A percentile compares a stretch with the other conserved stretches of the same genome.
phyloP scores from a whole-genome alignment of 2,797 vertebrate species.

The Esox masquinongy region DNA sequence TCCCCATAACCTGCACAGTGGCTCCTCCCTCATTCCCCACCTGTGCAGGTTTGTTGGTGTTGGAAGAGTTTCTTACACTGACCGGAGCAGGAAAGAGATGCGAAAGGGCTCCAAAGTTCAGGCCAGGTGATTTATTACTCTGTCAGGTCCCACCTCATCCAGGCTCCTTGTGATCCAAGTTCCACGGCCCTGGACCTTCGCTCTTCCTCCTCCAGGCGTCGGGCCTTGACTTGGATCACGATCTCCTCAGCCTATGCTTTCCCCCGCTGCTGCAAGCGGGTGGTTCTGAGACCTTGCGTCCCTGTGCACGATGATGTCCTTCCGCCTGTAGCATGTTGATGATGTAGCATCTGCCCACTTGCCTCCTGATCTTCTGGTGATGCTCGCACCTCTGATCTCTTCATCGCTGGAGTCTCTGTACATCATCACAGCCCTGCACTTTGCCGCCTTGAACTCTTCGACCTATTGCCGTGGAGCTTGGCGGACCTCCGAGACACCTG shows the following conservation, averaged over 20 bases:
- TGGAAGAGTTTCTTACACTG: conserved; percentile 14
- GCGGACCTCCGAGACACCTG: conserved; percentile 21
- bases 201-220: conserved; percentile 12
- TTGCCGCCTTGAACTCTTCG: conserved; percentile 27
- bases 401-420: conserved; percentile 13
- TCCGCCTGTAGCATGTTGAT: conserved; percentile 10
- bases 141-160: conserved; percentile 9
- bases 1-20: conserved; percentile 1
- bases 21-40: conserved; percentile 10
- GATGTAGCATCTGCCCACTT: conserved; percentile 21
- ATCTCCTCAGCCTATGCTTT: conserved; percentile 21
- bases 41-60: conserved; percentile 17
- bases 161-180: conserved; percentile 8
- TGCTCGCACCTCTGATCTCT: neutral
- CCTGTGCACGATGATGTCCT: conserved; percentile 17
- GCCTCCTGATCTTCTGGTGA: conserved; percentile 8
- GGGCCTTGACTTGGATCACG: conserved; percentile 21
- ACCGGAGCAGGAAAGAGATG: conserved; percentile 15
- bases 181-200: conserved; percentile 2
- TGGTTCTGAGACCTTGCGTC: conserved; percentile 15
- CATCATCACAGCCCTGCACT: conserved; percentile 13
- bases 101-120: conserved; percentile 8
- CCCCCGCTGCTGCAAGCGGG: conserved; percentile 21
- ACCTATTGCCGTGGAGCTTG: conserved; percentile 23
- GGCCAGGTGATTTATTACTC: conserved; percentile 4